Base-by-base conservation (phyloP, 2,888 invertebrate genomes). In the Thumatha senex region DNA sequence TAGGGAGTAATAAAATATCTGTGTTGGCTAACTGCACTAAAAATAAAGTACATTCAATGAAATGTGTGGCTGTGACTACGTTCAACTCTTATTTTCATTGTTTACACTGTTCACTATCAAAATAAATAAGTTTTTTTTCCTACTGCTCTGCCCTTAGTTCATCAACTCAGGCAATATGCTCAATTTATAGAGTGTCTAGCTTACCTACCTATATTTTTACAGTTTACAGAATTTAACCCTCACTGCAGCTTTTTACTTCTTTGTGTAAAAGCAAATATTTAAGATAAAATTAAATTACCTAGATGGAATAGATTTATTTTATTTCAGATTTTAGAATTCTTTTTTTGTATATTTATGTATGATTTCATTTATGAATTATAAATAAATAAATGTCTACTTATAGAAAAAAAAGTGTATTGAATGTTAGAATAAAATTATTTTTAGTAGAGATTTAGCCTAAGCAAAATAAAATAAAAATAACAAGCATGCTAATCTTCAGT, bases 121-220 rank as follows among this genome's bases (percentile, higher is more conserved):
- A 53, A 51, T 40, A 40, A 34, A 39, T 34, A 12, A n/a, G 10
- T 34, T 41, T 7, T 40, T 12, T 40, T 31, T 31, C 31, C 2
- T 31, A 31, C 11, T 31, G 2, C 9, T 31, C 11, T 3, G 8
- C 31, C 11, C 11, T n/a, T 11, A 36, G 13, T 43, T 47, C 46
- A 24, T 31, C 31, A 77, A 70, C 58, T 61, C 76, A 76, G 83
- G 83, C 83, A 85, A 84, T 82, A 84, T 78, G 56, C 55, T 62
- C 61, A 69, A 73, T 70, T 77, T 78, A 77, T 73, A 69, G 49
- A 58, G 56, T 54, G 38, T 51, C 54, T 51, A 48, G 14, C 45
- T 51, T 57, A 38, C n/a, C 11, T 18, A 7, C 11, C 39, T 45
- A 48, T 51, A 59, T 56, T 56, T 59, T 59, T 61, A 55, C 29